Evolutionary conservation across 2,888 invertebrate species (phyloP).

Genomic region (Crioceris asparagi): DNA sequence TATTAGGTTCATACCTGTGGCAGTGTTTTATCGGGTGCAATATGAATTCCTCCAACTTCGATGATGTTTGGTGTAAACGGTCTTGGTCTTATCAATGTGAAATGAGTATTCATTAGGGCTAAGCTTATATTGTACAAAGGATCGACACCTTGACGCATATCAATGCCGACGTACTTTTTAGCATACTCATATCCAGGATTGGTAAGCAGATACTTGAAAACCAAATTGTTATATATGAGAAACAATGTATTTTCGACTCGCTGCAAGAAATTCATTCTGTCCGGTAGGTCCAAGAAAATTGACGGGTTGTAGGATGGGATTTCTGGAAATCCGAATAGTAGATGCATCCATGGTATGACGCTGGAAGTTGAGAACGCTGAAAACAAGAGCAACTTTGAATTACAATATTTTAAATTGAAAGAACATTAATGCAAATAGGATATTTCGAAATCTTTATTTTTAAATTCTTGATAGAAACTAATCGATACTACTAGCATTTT

Average conservation of each 20-base stretch:
- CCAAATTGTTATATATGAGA: constrained; percentile 12
- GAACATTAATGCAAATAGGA: neutral
- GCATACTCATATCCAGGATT: constrained; percentile 25
- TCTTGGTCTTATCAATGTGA: constrained; percentile 37
- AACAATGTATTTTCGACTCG: constrained; percentile 35
- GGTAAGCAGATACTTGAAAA: constrained; percentile 7
- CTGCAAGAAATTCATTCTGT: constrained; percentile 28
- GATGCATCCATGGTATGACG: constrained; percentile 39
- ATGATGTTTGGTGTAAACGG: constrained; percentile 39
- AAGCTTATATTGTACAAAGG: constrained; percentile 39
- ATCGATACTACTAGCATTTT: neutral
- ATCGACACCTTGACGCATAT: constrained; percentile 40
- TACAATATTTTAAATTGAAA: neutral
- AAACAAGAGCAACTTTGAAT: constrained; percentile 1
- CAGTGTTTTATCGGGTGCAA: constrained; percentile 27
- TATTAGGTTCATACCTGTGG: too few relatives aligned
- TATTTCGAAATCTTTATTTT: neutral
- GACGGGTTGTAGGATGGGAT: constrained; percentile 40
- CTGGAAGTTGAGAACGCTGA: constrained; percentile 15
- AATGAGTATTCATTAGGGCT: constrained; percentile 40
- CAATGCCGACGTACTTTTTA: constrained; percentile 36
- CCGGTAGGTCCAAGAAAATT: constrained; percentile 33
- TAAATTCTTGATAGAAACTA: neutral
- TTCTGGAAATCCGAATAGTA: constrained; percentile 39
- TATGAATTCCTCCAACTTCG: constrained; percentile 45